Base-by-base conservation (phyloP, 2,113 vertebrate genomes). In the Siphamia tubifer region DNA sequence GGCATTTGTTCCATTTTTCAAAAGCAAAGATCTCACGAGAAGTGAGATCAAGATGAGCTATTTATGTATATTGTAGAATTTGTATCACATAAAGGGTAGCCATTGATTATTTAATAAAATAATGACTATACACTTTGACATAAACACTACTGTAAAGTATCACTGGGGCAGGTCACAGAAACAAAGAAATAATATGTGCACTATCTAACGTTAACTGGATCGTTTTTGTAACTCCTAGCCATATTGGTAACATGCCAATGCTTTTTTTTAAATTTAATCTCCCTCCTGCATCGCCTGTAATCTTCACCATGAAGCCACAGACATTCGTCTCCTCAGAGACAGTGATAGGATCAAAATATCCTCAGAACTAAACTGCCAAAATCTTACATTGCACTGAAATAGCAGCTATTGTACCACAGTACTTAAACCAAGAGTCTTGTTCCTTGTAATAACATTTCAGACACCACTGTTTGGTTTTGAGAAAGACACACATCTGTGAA, bases 291-390 rank as follows among this genome's bases (percentile, higher is more conserved):
- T 24, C 13, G n/a, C 2, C 74, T 67, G 24, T 70, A 19, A 70
- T 79, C 56, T 47, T 52, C 39, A 52, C 45, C 51, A 34, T 45
- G 23, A 28, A 62, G 70, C 79, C 32, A 35, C 73, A 82, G 34
- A 70, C 53, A 15, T 61, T 61, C 63, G 16, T 51, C 11, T 42
- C 56, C 63, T 66, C 25, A 15, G 16, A 13, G 25, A 31, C 31
- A 20, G 12, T 54, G 30, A 63, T 58, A 1, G 8, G 36, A 30
- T 55, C 48, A 68, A 49, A 74, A 36, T 21, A 62, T 55, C 24
- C 31, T 27, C 53, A 3, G 42, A 56, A 27, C 19, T n/a, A n/a
- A n/a, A n/a, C n/a, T n/a, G n/a, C n/a, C n/a, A n/a, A 54, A 38
- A 25, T 40, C 5, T 15, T n/a, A 5, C 0, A 49, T 21, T 44